Evolutionary conservation across 2,797 vertebrate species (phyloP), one percentile per base, ranked within the genome.

Genomic region (Myotis pilosus): DNA sequence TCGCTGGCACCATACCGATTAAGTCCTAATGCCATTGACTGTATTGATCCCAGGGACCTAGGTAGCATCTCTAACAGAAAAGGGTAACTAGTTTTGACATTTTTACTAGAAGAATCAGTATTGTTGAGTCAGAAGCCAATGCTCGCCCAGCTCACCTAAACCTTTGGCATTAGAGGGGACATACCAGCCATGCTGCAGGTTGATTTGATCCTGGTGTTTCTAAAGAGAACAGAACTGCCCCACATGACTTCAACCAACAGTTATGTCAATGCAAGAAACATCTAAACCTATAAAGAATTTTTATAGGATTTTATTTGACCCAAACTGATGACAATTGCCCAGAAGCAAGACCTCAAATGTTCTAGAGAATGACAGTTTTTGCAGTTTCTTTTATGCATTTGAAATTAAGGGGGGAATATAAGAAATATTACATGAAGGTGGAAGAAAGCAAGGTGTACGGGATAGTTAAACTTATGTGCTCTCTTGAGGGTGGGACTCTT

Each of bases 41-140:
- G 57, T 66, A 41, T 72, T 13, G 33, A 51, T n/a, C 7, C 66
- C 36, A n/a, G 74, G 47, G 41, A 36, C 60, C 51, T 41, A 16
- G 8, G n/a, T 28, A 5, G 20, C 36, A 3, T 55, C 92, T 88
- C n/a, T 41, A 33, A 49, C 9, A 80, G 57, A 47, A 44, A 92
- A 72, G 41, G 41, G 11, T 41, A 38, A 57, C 76, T 68, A 62
- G 72, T 86, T 94, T 49, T 80, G 57, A 62, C 22, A 38, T 55
- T 90, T 92, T 87, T 64, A 79, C 44, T 60, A 2, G 49, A 83
- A 89, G 55, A 79, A 75, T 85, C 28, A 90, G 36, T 82, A 22
- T 62, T n/a, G 11, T 53, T 71, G 82, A 47, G 49, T 33, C 8
- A 2, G 75, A 66, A 87, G 55, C 33, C 51, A 55, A 4, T 66